Evolutionary conservation across 2,888 invertebrate species (phyloP).

Genomic region (Atethmia centrago): DNA sequence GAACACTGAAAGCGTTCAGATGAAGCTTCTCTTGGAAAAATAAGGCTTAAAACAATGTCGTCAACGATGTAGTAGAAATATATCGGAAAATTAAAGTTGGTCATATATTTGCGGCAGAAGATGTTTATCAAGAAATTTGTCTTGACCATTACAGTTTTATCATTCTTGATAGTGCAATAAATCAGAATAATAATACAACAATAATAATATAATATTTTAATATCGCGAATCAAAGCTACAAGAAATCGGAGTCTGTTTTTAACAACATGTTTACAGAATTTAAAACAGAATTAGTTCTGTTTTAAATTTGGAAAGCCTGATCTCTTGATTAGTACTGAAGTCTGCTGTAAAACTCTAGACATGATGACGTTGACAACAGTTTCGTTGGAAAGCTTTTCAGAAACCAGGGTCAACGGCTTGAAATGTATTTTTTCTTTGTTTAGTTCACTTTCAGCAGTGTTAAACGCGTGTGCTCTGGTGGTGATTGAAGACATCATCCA

Average conservation of each 20-base stretch:
- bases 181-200: neutral
- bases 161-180: neutral
- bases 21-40: no score
- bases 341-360: neutral
- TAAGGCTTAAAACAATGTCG: neutral
- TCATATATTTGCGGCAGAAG: neutral
- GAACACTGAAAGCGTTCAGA: no score
- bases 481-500: slow-evolving; percentile 95
- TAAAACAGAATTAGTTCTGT: no score
- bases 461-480: slow-evolving; percentile 96
- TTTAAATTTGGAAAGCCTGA: no score
- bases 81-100: neutral
- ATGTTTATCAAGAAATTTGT: neutral
- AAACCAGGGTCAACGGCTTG: neutral
- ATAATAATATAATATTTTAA: no score
- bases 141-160: neutral
- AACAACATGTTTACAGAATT: no score
- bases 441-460: slow-evolving; percentile 96
- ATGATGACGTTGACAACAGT: no score
- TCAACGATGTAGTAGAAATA: neutral
- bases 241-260: neutral
- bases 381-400: neutral
- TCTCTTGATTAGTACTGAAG: neutral
- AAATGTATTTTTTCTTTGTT: slow-evolving; percentile 56
- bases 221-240: neutral